A percentile compares a stretch with the other conserved stretches of the same genome.
These are phyloP conservation scores for Scrobipalpa atriplicella DNA, from an alignment of 2,888 invertebrate species.

Conservation along the genomic window DNA sequence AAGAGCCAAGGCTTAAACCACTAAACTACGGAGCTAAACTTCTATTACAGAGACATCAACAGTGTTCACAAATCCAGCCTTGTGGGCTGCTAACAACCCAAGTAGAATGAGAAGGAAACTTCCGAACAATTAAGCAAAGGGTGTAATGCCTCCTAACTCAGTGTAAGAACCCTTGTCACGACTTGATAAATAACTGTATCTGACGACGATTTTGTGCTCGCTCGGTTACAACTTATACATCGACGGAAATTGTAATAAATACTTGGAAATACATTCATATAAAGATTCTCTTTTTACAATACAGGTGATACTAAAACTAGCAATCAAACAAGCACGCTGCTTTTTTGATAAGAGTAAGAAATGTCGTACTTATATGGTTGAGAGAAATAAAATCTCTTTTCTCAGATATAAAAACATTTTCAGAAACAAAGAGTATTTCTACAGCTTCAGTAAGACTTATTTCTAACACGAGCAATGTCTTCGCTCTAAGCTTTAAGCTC, in stretches of 20 bases:
- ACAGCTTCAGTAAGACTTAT: not conserved
- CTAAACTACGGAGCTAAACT: too few species aligned
- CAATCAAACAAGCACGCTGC: too few species aligned
- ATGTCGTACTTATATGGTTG: not conserved
- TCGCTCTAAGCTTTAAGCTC: not conserved
- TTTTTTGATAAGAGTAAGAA: too few species aligned
- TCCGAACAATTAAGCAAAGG: not conserved
- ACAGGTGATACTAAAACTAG: too few species aligned
- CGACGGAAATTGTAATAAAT: too few species aligned
- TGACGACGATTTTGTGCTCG: not conserved
- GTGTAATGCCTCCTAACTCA: too few species aligned
- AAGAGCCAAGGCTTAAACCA: too few species aligned
- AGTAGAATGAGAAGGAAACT: not conserved
- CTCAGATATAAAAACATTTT: not conserved
- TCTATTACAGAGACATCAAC: too few species aligned
- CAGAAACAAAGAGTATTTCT: not conserved
- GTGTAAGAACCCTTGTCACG: slow-evolving; percentile 1
- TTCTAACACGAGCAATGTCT: not conserved
- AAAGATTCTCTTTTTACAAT: too few species aligned
- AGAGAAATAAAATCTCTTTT: too few species aligned
- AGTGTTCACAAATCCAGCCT: not conserved
- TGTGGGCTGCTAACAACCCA: slow-evolving; percentile 7
- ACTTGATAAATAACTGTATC: not conserved
- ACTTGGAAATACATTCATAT: too few species aligned
- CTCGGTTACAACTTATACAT: too few species aligned